Percentiles rank a stretch among this genome's conserved stretches.
Conservation (phyloP, 2,113 vertebrate species). For the Camelus bactrianus region DNA sequence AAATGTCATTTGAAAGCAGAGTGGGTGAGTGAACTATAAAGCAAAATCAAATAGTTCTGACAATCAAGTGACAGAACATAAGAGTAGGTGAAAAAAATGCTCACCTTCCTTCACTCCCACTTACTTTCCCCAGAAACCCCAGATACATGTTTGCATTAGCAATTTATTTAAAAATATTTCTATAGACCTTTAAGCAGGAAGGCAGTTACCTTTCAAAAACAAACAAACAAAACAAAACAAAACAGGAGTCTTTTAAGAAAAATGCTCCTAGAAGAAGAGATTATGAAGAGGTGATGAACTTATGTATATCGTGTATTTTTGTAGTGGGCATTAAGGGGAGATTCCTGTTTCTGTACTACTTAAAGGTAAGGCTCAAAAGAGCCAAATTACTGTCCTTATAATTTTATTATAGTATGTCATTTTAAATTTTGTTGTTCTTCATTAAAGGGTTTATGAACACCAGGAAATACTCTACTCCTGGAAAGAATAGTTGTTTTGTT, state of each 20-base stretch:
- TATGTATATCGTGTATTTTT: background rate
- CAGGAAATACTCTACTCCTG: background rate
- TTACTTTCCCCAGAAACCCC: background rate
- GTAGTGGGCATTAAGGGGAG: background rate
- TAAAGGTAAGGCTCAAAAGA: background rate
- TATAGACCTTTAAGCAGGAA: slow-evolving; percentile 19
- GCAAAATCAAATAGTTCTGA: slow-evolving; percentile 15
- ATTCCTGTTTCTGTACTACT: background rate
- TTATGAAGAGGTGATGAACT: background rate
- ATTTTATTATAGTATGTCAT: background rate
- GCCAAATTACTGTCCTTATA: background rate
- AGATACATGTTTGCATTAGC: background rate
- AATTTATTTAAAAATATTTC: background rate
- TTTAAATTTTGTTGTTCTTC: background rate
- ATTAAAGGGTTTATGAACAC: background rate
- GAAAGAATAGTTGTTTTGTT: slow-evolving; percentile 45
- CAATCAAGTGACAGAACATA: background rate
- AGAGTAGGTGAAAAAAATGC: background rate
- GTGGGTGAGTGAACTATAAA: slow-evolving; percentile 11
- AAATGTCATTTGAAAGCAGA: background rate
- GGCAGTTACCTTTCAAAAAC: background rate
- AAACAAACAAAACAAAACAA: background rate
- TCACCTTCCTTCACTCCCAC: background rate
- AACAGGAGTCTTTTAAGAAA: background rate
- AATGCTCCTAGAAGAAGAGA: background rate